phyloP scores from a whole-genome alignment of 2,888 invertebrate species.

The Pantelozetes paolii region DNA sequence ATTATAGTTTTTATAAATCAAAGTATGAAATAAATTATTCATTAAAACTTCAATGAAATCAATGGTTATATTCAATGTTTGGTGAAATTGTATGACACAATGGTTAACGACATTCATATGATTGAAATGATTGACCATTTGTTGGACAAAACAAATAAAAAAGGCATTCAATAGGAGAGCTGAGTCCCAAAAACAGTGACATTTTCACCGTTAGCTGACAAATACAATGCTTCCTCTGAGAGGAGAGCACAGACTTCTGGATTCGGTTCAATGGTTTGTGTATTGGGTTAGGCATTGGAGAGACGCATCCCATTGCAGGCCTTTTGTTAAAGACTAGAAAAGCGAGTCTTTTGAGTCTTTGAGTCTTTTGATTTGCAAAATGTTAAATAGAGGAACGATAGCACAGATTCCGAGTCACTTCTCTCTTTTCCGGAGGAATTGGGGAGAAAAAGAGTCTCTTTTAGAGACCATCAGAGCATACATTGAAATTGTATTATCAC shows the following conservation, averaged over 20 bases:
- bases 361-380: slow-evolving; percentile 28
- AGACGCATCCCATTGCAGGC: neutral
- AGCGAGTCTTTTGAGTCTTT: neutral
- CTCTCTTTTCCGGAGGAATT: slow-evolving; percentile 33
- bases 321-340: neutral
- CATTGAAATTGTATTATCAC: slow-evolving; percentile 12
- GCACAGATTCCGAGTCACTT: slow-evolving; percentile 15
- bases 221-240: slow-evolving; percentile 4
- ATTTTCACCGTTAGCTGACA: slow-evolving; percentile 22
- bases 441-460: slow-evolving; percentile 13
- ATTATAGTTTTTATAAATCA: no score
- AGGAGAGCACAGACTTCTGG: neutral
- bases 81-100: neutral
- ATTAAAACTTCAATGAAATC: no score
- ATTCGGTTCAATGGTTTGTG: neutral
- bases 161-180: neutral
- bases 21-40: no score
- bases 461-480: slow-evolving; percentile 24
- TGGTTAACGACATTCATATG: neutral
- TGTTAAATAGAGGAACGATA: slow-evolving; percentile 27
- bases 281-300: no score
- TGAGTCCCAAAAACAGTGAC: slow-evolving; percentile 14
- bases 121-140: neutral
- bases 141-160: neutral
- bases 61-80: no score